phyloP scores from a whole-genome alignment of 2,888 invertebrate species.

The Diaphora mendica region DNA sequence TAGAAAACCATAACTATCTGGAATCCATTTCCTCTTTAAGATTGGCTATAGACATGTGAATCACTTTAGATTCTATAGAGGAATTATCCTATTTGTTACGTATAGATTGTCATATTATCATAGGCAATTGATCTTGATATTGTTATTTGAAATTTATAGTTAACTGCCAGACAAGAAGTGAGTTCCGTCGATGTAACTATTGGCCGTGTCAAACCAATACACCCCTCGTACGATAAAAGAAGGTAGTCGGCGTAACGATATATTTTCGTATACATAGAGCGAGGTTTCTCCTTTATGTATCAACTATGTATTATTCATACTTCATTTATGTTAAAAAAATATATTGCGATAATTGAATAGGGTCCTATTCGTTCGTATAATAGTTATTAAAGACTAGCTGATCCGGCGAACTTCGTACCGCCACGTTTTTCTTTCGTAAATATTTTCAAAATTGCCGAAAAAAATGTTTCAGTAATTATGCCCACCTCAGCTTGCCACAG shows the following conservation, averaged over 20 bases:
- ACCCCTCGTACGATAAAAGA: background rate
- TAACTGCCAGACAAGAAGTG: background rate
- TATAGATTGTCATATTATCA: background rate
- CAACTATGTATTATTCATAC: no score
- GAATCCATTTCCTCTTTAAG: constrained; percentile 52
- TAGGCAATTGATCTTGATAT: background rate
- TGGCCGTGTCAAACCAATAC: background rate
- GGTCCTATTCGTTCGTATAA: no score
- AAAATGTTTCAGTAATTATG: no score
- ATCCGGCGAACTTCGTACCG: no score
- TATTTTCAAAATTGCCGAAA: no score
- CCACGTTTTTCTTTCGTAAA: no score
- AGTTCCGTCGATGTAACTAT: background rate
- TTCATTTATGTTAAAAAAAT: no score
- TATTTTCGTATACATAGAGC: background rate
- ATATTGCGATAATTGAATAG: no score
- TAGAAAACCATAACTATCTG: constrained; percentile 58
- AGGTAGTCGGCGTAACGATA: background rate
- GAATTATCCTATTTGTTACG: background rate
- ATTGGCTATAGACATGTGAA: constrained; percentile 42
- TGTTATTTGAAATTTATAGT: background rate
- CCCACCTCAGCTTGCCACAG: no score
- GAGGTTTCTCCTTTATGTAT: no score
- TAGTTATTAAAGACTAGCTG: no score
- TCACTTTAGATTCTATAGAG: constrained; percentile 38